Evolutionary conservation across 2,797 vertebrate species (phyloP).

Genomic region (Danionella dracula): DNA sequence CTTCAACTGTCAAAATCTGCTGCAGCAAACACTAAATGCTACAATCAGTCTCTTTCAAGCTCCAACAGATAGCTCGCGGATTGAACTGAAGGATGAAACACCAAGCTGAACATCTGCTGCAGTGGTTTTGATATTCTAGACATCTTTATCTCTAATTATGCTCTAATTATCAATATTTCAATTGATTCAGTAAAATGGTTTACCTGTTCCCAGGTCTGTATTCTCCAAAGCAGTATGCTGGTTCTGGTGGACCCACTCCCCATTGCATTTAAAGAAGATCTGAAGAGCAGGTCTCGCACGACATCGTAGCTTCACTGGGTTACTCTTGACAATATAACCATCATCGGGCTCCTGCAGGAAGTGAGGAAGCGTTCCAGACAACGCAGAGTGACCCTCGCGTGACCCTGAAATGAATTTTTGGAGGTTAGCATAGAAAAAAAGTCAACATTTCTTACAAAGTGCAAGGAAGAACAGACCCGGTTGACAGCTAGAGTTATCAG

Average conservation of each 20-base stretch:
- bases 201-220: constrained; percentile 86
- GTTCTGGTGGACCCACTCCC: constrained; percentile 96
- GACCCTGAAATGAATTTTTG: constrained; percentile 51
- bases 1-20: constrained; percentile 44
- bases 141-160: neutral
- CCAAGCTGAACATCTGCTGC: neutral
- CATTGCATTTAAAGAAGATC: constrained; percentile 99
- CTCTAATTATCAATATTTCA: neutral
- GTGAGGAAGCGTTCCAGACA: constrained; percentile 84
- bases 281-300: constrained; percentile 89
- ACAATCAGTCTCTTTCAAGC: constrained; percentile 54
- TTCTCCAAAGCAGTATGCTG: constrained; percentile 88
- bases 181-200: neutral
- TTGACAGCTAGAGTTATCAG: neutral
- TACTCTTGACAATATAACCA: constrained; percentile 95
- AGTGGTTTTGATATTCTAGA: constrained; percentile 9
- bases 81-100: constrained; percentile 38
- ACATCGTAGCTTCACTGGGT: constrained; percentile 88
- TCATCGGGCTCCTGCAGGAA: constrained; percentile 93
- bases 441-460: too few relatives aligned
- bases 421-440: neutral
- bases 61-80: constrained; percentile 52
- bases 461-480: neutral
- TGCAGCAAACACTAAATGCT: constrained; percentile 52
- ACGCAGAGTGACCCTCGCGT: constrained; percentile 54